Base-by-base conservation (phyloP, 2,888 invertebrate genomes). In the Lithophane leautieri region DNA sequence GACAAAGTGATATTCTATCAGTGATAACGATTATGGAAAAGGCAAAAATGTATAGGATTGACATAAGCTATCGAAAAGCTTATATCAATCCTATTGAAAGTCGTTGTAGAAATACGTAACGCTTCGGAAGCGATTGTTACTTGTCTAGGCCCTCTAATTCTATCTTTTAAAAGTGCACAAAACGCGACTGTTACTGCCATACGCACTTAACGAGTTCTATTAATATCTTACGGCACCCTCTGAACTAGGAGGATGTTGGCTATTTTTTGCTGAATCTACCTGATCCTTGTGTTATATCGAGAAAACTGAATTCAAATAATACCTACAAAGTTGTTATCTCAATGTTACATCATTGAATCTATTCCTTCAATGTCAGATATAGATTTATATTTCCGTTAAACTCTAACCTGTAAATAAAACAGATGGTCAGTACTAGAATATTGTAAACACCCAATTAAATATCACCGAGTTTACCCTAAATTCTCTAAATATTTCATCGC, bases 401-500 rank as follows among this genome's bases (percentile, higher is more conserved):
- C 34, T 83, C 34, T 77, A 67, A 82, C 25, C 56, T 78, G 68
- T 68, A 28, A 68, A 78, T 67, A 77, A 67, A 78, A 78, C n/a
- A 78, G 19, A 52, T 82, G 34, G 34, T 56, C 50, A 34, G 19
- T 67, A 78, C 62, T 67, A 19, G 56, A 62, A 16, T 67, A 4
- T 67, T 40, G 25, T 79, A 65, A 28, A 47, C 42, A 79, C 54
- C 44, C n/a, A 71, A 80, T 79, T 58, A 70, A 56, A 62, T 67
- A 67, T 52, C 40, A 22, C 3, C 1, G 19, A 73, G 40, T 58
- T 56, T 28, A 61, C 19, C 19, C 19, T 52, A 50, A 81, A 70
- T 72, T 58, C 73, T 62, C 74, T 42, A 76, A 82, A 83, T 83
- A 78, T 68, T 79, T 78, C 74, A 65, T 22, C 22, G 22, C 14